Evolutionary conservation across 2,797 vertebrate species (phyloP), one percentile per base, ranked within the genome.

Genomic region (Graptemys geographica): DNA sequence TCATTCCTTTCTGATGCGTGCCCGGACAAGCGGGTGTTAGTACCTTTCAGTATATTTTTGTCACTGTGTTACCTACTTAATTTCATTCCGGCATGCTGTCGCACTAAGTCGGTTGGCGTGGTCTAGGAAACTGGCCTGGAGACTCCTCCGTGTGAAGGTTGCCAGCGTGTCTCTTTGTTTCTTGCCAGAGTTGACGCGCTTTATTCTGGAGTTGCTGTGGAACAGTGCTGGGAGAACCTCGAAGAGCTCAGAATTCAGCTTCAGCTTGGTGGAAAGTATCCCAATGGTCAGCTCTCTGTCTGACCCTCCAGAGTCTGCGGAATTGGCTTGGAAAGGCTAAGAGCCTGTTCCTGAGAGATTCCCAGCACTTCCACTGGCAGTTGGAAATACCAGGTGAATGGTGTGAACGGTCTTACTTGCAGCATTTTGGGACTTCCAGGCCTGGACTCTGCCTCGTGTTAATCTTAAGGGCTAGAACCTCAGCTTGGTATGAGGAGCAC

Each of bases 1-100:
- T 95, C 95, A 96, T 94, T 97, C 96, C 93, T 94, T 94, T 95
- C 91, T 65, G 31, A 84, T 96, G 85, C 97, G 1, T 98, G 98
- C 96, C 96, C 96, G 94, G 96, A 98, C 98, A 97, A 94, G 97
- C 97, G 88, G 90, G 90, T 96, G 97, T 95, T 97, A 97, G 97
- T 97, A 96, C 96, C 96, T 96, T 97, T 98, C 97, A 97, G 97
- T 97, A 94, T 93, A 82, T 97, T 98, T 97, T 97, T 98, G 96
- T 98, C 98, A 98, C 98, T 96, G 96, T 83, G 78, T 97, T 97
- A 97, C 96, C 97, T 98, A 96, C 96, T 97, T 97, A 94, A 96
- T 92, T 98, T 98, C 97, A 98, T 97, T 97, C 95, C 97, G 97
- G 95, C 93, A 79, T 94, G 94, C 92, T 98, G 96, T 97, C 96